Conservation (phyloP, 1,140 invertebrate genomes). For the Drosophila setifemur region DNA sequence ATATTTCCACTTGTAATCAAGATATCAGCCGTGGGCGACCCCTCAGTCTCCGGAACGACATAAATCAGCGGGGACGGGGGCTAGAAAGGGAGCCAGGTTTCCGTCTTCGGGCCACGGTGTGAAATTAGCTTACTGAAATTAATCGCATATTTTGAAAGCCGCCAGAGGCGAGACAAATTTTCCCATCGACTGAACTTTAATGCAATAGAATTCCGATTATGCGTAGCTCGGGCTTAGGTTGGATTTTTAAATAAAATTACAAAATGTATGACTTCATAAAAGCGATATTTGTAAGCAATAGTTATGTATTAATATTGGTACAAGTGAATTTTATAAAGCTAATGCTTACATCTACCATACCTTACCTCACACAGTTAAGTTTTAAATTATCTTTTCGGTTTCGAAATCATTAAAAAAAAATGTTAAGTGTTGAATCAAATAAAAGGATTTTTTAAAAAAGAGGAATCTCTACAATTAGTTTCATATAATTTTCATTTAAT, state of each 20-base stretch:
- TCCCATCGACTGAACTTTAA: conserved; percentile 17
- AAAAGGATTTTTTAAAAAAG: too few relatives aligned
- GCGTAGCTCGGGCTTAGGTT: neutral
- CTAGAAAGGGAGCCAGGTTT: conserved; percentile 14
- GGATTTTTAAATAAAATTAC: neutral
- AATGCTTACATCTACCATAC: too few relatives aligned
- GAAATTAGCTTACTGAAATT: conserved; percentile 69
- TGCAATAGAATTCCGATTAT: conserved; percentile 35
- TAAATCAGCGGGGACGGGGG: conserved; percentile 36
- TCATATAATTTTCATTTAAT: too few relatives aligned
- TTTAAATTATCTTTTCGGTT: too few relatives aligned
- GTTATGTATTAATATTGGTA: neutral
- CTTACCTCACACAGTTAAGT: too few relatives aligned
- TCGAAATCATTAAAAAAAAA: too few relatives aligned
- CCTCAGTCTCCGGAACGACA: conserved; percentile 35
- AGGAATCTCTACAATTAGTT: too few relatives aligned
- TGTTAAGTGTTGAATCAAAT: too few relatives aligned
- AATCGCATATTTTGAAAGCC: conserved; percentile 55
- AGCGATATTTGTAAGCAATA: neutral
- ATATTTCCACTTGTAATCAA: conserved; percentile 76
- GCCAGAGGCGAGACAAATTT: conserved; percentile 20
- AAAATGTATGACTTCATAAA: neutral
- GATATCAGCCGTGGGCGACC: conserved; percentile 59
- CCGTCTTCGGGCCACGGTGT: conserved; percentile 1
- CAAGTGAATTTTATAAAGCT: too few relatives aligned